Base-by-base conservation (phyloP, 1,140 invertebrate genomes). In the Aphis craccivora region DNA sequence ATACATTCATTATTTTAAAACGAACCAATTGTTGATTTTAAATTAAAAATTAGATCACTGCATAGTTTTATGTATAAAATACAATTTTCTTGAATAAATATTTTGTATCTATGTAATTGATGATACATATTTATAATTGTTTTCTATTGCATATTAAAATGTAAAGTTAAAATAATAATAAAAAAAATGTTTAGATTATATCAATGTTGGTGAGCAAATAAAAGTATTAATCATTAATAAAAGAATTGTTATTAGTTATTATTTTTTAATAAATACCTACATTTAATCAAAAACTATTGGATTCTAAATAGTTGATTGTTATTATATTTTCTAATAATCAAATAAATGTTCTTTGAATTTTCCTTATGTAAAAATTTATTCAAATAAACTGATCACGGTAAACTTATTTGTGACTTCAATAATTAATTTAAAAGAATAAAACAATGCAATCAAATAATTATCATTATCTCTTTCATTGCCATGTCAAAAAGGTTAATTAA, bases 1-100 rank as follows among this genome's bases (percentile, higher is more conserved):
- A 90, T 67, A 90, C 45, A 67, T 25, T 90, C 20, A 67, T 90
- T 90, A 1, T 51, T 67, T 40, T 30, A 90, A 60, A 43, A 40
- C 48, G 48, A 51, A 51, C 14, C 48, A 90, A 43, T n/a, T 60
- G 53, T 90, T 67, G 37, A 67, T 90, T 90, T 60, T 90, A 43
- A 90, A 90, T n/a, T 43, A 90, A 43, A 90, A 90, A 90, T 90
- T 48, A 60, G 89, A 43, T 90, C 89, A 90, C 35, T 60, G 2
- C 40, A 86, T 86, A 45, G 40, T 37, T 83, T 2, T 37, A 86
- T 35, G 22, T 88, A 25, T 88, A 88, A n/a, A n/a, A 88, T 88
- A 51, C 2, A 45, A 45, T 86, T 45, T 18, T 37, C 40, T 84
- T 43, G 43, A 86, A 86, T 87, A 87, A 45, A 87, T 87, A 48